These are phyloP conservation scores for Catocala nupta DNA, from an alignment of 2,888 invertebrate genomes.

Conservation along the genomic window DNA sequence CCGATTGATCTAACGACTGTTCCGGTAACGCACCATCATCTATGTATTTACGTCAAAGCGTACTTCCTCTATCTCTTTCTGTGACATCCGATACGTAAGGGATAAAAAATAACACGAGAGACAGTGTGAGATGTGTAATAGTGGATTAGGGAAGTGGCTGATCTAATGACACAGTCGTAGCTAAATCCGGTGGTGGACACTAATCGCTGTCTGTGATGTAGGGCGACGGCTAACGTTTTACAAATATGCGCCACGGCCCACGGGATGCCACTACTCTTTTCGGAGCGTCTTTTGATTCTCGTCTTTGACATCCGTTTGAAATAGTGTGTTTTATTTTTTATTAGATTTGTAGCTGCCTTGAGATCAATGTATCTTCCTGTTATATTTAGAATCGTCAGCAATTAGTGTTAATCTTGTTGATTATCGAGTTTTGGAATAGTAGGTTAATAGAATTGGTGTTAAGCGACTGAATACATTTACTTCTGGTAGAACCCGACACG, in stretches of 20 bases:
- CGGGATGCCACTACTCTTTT: conserved; percentile 57
- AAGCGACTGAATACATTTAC: conserved; percentile 11
- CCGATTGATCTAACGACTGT: conserved; percentile 81
- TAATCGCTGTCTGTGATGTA: conserved; percentile 73
- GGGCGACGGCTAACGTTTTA: conserved; percentile 58
- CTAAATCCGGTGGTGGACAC: conserved; percentile 77
- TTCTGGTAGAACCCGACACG: conserved; percentile 1
- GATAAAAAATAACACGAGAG: conserved; percentile 36
- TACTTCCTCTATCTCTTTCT: conserved; percentile 54
- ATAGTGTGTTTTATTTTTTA: conserved; percentile 47
- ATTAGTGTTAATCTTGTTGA: conserved; percentile 29
- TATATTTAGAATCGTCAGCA: conserved; percentile 22
- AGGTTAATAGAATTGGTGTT: conserved; percentile 18
- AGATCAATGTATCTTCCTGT: conserved; percentile 23
- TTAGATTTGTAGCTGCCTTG: conserved; percentile 33
- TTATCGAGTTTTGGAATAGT: conserved; percentile 14
- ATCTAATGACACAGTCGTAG: conserved; percentile 73
- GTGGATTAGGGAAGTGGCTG: conserved; percentile 72
- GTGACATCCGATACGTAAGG: conserved; percentile 18
- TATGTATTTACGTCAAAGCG: conserved; percentile 51
- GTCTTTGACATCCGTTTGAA: conserved; percentile 62
- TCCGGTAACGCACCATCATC: conserved; percentile 64
- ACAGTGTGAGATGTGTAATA: conserved; percentile 48
- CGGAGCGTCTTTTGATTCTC: conserved; percentile 47
- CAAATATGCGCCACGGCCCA: conserved; percentile 61